Evolutionary conservation across 2,113 vertebrate genomes (phyloP).

Genomic region (Pithys albifrons): DNA sequence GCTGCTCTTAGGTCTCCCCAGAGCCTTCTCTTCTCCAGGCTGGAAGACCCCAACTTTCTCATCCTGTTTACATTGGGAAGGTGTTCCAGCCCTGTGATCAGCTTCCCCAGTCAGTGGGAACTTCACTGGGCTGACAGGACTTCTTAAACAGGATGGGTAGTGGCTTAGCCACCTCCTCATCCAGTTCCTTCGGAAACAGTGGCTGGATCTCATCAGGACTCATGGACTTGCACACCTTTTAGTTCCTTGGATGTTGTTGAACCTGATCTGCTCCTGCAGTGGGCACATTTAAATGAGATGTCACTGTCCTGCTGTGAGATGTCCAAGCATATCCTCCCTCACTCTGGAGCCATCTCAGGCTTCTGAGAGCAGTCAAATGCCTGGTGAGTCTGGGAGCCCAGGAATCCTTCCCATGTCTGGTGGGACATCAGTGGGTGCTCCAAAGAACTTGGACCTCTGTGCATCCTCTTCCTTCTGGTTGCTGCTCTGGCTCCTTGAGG

Average conservation of each 20-base stretch:
- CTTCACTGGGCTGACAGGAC: background rate
- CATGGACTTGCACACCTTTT: background rate
- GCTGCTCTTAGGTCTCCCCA: background rate
- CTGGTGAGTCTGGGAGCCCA: fast-evolving
- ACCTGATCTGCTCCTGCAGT: fast-evolving
- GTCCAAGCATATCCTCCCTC: background rate
- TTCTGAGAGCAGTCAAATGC: background rate
- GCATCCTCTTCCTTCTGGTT: background rate
- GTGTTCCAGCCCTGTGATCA: background rate
- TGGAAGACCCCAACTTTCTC: no score
- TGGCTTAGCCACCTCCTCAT: background rate
- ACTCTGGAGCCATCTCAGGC: background rate
- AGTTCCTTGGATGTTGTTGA: background rate
- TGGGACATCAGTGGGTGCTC: background rate
- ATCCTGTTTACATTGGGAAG: background rate
- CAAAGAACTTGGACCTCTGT: background rate
- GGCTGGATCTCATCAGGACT: background rate
- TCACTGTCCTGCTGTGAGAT: background rate
- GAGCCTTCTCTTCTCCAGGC: background rate
- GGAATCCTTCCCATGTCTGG: background rate
- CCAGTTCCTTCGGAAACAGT: fast-evolving
- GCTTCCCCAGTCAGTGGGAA: fast-evolving
- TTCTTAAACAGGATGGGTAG: background rate
- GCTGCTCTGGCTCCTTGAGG: background rate
- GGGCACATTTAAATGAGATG: background rate